These are phyloP conservation scores for Stenoptilia bipunctidactyla DNA, from an alignment of 2,888 invertebrate species.

Conservation along the genomic window DNA sequence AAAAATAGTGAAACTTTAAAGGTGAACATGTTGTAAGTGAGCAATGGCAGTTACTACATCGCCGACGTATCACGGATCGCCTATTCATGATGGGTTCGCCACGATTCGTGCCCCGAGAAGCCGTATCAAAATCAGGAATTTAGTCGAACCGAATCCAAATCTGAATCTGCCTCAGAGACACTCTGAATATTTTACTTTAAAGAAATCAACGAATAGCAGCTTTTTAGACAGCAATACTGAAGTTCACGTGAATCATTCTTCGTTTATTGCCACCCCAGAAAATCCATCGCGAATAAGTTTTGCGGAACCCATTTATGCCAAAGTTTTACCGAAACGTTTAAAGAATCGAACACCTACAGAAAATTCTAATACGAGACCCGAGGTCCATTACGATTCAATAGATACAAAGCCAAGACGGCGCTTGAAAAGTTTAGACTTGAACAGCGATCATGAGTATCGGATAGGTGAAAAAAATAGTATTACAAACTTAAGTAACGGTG, in stretches of 20 bases:
- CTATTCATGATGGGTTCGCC: constrained; percentile 88
- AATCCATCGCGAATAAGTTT: constrained; percentile 45
- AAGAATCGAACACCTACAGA: constrained; percentile 50
- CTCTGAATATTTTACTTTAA: constrained; percentile 63
- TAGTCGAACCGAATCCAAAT: constrained; percentile 52
- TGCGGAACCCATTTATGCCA: constrained; percentile 62
- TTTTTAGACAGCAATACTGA: constrained; percentile 52
- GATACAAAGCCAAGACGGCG: constrained; percentile 59
- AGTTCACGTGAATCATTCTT: constrained; percentile 39
- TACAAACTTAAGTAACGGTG: constrained; percentile 49
- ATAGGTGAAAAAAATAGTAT: constrained; percentile 42
- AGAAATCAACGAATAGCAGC: constrained; percentile 51
- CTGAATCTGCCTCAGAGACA: constrained; percentile 60
- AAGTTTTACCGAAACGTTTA: constrained; percentile 51
- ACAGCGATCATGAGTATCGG: constrained; percentile 37
- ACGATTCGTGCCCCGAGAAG: constrained; percentile 80
- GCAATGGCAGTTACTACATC: constrained; percentile 52
- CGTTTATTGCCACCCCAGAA: constrained; percentile 20
- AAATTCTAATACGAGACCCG: constrained; percentile 36
- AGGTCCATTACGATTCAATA: constrained; percentile 62
- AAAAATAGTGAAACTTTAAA: neutral
- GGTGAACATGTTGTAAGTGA: neutral
- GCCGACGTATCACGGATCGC: constrained; percentile 59
- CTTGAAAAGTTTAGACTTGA: constrained; percentile 52
- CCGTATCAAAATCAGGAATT: constrained; percentile 58